phyloP scores from a whole-genome alignment of 2,113 vertebrate species.

The Labrus mixtus region DNA sequence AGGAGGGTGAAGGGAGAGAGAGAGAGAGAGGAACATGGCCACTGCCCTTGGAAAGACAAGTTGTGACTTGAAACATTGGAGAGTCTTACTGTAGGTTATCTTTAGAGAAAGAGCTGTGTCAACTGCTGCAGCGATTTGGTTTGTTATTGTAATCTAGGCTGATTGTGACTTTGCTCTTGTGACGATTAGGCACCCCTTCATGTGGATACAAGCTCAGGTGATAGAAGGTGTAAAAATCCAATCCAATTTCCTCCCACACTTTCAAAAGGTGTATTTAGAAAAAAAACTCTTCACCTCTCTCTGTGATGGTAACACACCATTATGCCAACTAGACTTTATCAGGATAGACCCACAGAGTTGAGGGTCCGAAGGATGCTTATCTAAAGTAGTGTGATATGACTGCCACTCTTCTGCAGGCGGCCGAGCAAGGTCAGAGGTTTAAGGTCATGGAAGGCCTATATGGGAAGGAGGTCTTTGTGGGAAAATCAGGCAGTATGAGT shows the following conservation, averaged over 20 bases:
- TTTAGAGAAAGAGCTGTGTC: constrained; percentile 20
- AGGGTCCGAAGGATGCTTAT: constrained; percentile 62
- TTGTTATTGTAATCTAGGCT: constrained; percentile 6
- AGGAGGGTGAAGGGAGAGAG: constrained; percentile 36
- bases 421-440: constrained; percentile 65
- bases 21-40: constrained; percentile 29
- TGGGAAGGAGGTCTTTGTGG: constrained; percentile 26
- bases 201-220: constrained; percentile 26
- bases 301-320: constrained; percentile 38
- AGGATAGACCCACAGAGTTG: constrained; percentile 31
- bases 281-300: constrained; percentile 32
- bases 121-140: constrained; percentile 2
- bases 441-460: constrained; percentile 59
- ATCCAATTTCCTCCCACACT: constrained; percentile 50
- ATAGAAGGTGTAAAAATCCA: constrained; percentile 35
- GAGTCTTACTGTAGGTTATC: constrained; percentile 32
- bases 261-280: constrained; percentile 35
- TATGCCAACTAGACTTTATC: constrained; percentile 39
- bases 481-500: constrained; percentile 35
- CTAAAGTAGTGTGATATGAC: constrained; percentile 60
- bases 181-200: constrained; percentile 6
- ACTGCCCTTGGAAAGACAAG: constrained; percentile 43
- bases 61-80: constrained; percentile 60
- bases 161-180: not conserved
- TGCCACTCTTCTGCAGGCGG: constrained; percentile 47